A percentile compares a stretch with the other conserved stretches of the same genome.
These are phyloP conservation scores for Globodera rostochiensis DNA, from an alignment of 1,140 invertebrate species.

Conservation along the genomic window DNA sequence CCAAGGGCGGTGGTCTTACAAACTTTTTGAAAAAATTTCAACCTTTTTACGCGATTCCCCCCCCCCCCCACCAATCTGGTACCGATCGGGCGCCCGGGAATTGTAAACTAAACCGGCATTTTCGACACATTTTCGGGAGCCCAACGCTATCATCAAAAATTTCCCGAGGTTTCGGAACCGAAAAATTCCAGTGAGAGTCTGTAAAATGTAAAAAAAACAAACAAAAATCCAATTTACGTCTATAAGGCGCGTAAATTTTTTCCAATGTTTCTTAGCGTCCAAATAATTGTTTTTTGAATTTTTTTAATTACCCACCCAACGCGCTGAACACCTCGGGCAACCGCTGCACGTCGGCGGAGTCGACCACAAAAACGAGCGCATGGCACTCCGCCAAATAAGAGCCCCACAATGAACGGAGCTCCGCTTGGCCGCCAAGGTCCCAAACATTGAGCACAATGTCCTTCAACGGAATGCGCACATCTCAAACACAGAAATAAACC, in stretches of 20 bases:
- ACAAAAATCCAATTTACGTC: no score
- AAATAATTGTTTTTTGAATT: constrained; percentile 20
- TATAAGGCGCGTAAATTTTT: no score
- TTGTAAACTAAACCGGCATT: constrained; percentile 1
- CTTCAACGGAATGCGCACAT: constrained; percentile 50
- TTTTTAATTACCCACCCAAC: constrained; percentile 76
- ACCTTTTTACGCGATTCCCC: no score
- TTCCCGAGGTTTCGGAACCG: no score
- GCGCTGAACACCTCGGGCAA: constrained; percentile 93
- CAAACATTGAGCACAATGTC: constrained; percentile 92
- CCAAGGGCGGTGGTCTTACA: no score
- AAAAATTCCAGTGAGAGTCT: no score
- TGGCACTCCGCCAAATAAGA: constrained; percentile 99
- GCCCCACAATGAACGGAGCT: constrained; percentile 97
- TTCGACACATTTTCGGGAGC: no score
- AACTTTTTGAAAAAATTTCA: no score
- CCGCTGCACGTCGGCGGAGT: constrained; percentile 89
- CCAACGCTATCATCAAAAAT: no score
- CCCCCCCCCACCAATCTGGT: no score
- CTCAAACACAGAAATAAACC: neutral
- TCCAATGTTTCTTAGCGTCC: no score
- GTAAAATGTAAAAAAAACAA: no score
- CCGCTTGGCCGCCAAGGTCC: constrained; percentile 96
- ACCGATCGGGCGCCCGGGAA: neutral
- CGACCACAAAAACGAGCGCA: constrained; percentile 96